These are phyloP conservation scores for Automeris io DNA, from an alignment of 2,888 invertebrate species.

Conservation along the genomic window DNA sequence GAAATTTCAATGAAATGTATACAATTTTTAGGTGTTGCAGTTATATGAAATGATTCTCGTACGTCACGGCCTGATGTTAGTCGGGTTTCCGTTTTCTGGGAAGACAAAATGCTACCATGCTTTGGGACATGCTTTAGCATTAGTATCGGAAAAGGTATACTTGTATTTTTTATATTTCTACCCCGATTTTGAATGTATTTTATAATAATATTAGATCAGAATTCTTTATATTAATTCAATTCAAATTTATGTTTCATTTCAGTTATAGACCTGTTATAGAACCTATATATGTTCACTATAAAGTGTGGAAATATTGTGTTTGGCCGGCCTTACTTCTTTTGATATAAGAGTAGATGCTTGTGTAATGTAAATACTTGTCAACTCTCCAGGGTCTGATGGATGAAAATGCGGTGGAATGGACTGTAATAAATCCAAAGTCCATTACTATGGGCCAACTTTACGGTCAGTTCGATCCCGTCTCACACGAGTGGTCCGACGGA, in stretches of 20 bases:
- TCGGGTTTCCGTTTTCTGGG: constrained; percentile 94
- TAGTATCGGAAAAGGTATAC: constrained; percentile 83
- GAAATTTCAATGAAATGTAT: too few species aligned
- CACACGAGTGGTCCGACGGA: constrained; percentile 97
- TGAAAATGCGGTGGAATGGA: constrained; percentile 86
- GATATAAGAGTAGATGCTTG: too few species aligned
- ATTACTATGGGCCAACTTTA: constrained; percentile 97
- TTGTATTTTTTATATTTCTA: too few species aligned
- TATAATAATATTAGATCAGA: neutral
- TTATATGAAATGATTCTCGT: constrained; percentile 97
- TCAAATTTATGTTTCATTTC: too few species aligned
- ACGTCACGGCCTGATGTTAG: constrained; percentile 95
- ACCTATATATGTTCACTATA: too few species aligned
- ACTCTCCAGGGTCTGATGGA: constrained; percentile 80
- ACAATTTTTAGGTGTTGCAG: constrained; percentile 74
- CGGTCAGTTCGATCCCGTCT: constrained; percentile 94
- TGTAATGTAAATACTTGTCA: too few species aligned
- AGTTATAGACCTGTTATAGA: too few species aligned
- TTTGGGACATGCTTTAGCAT: constrained; percentile 87
- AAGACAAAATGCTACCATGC: constrained; percentile 92
- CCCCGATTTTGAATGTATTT: too few species aligned
- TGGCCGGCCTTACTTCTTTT: too few species aligned
- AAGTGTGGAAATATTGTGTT: too few species aligned
- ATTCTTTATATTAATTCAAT: too few species aligned
- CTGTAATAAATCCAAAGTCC: constrained; percentile 94